A percentile compares a stretch with the other conserved stretches of the same genome.
Conservation (phyloP, 2,888 invertebrate species). For the Ditylenchus weischeri region DNA sequence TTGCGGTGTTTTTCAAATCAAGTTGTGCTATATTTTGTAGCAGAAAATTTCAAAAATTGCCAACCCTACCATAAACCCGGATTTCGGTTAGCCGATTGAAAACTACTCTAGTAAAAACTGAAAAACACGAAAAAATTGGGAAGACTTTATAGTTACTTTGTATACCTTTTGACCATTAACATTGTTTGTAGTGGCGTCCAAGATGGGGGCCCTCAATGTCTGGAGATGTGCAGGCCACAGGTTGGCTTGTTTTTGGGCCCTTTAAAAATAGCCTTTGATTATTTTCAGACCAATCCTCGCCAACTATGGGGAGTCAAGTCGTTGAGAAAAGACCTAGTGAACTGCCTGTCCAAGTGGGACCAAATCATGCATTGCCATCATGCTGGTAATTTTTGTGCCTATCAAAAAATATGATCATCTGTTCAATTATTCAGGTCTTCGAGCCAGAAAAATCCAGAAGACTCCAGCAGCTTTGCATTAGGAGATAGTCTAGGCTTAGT, state of each 20-base stretch:
- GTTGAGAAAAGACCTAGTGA: slow-evolving; percentile 54
- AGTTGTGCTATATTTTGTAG: too few species aligned
- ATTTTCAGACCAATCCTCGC: slow-evolving; percentile 51
- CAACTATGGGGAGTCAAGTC: slow-evolving; percentile 56
- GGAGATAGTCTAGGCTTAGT: neutral
- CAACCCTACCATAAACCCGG: too few species aligned
- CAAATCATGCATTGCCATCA: slow-evolving; percentile 57
- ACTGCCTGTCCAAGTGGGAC: slow-evolving; percentile 57
- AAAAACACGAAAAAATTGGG: too few species aligned
- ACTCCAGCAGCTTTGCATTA: slow-evolving; percentile 10
- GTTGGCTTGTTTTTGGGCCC: slow-evolving; percentile 25
- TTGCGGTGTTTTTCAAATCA: too few species aligned
- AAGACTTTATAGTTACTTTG: too few species aligned
- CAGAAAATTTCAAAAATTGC: too few species aligned
- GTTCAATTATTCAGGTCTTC: slow-evolving; percentile 32
- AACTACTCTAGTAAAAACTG: too few species aligned
- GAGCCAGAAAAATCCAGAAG: slow-evolving; percentile 51
- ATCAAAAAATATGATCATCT: too few species aligned
- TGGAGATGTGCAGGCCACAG: slow-evolving; percentile 54
- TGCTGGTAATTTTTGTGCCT: slow-evolving; percentile 26
- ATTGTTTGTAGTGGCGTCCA: slow-evolving; percentile 43
- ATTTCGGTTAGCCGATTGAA: too few species aligned
- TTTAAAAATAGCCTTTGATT: neutral
- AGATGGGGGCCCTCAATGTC: slow-evolving; percentile 52
- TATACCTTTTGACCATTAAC: too few species aligned